Evolutionary conservation across 2,797 vertebrate species (phyloP).

Genomic region (Crenuchus spilurus): DNA sequence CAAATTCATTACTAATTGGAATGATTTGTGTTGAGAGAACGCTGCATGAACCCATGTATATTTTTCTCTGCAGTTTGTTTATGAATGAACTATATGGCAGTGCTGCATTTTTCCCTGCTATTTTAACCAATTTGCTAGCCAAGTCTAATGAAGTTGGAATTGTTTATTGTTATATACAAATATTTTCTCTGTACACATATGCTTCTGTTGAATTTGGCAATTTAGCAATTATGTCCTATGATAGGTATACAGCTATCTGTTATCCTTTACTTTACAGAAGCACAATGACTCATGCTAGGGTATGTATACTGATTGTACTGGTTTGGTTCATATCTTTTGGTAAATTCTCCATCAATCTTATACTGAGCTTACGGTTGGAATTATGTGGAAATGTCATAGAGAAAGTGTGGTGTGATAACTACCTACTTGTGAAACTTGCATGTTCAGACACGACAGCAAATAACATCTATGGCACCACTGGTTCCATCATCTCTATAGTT

Average conservation of each 20-base stretch:
- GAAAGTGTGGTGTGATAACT: slow-evolving; percentile 63
- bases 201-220: slow-evolving; percentile 55
- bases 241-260: slow-evolving; percentile 68
- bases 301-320: slow-evolving; percentile 39
- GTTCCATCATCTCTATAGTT: slow-evolving; percentile 5
- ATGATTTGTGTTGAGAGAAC: slow-evolving; percentile 54
- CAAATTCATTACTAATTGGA: slow-evolving; percentile 52
- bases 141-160: slow-evolving; percentile 50
- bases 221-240: slow-evolving; percentile 67
- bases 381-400: slow-evolving; percentile 63
- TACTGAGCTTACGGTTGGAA: slow-evolving; percentile 49
- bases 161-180: slow-evolving; percentile 56
- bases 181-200: slow-evolving; percentile 62
- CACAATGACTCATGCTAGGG: slow-evolving; percentile 51
- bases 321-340: slow-evolving; percentile 58
- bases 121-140: slow-evolving; percentile 52
- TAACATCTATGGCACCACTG: slow-evolving; percentile 58
- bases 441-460: slow-evolving; percentile 58
- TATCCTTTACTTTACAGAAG: slow-evolving; percentile 60
- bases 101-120: slow-evolving; percentile 39
- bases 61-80: slow-evolving; percentile 66
- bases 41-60: slow-evolving; percentile 69
- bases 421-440: slow-evolving; percentile 57
- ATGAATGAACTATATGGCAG: slow-evolving; percentile 62
- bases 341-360: slow-evolving; percentile 46